Percentiles rank a stretch among this genome's conserved stretches.
Conservation (phyloP, 37 sponge, comb jelly and placozoan species). For the Hormiphora californensis region DNA sequence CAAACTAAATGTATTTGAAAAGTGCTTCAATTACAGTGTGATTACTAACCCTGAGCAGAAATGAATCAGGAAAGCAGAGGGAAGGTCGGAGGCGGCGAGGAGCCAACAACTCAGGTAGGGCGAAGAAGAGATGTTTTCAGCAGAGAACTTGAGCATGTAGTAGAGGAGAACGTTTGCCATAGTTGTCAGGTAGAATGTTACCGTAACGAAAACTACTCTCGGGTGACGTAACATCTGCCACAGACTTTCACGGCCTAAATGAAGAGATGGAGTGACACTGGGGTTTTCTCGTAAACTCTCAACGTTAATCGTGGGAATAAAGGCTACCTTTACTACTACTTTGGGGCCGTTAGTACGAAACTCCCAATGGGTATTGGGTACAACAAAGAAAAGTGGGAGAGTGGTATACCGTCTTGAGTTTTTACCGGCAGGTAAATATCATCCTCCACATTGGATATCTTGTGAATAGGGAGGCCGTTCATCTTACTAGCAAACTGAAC, state of each 20-base stretch:
- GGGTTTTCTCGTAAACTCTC: too few relatives aligned
- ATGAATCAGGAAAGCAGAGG: background rate
- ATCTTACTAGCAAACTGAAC: constrained; percentile 8
- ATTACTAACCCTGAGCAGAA: constrained; percentile 4
- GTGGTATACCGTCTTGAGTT: too few relatives aligned
- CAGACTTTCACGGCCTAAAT: background rate
- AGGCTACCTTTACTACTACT: too few relatives aligned
- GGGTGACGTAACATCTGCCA: background rate
- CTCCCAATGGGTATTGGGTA: too few relatives aligned
- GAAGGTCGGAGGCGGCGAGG: background rate
- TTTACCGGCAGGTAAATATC: background rate
- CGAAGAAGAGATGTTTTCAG: background rate
- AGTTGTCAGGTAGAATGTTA: constrained; percentile 12
- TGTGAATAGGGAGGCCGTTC: background rate
- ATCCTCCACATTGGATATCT: background rate
- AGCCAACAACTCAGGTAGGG: constrained; percentile 34
- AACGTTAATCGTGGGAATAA: too few relatives aligned
- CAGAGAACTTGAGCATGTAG: constrained; percentile 43
- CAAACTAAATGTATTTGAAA: too few relatives aligned
- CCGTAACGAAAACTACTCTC: background rate
- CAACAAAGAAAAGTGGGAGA: too few relatives aligned
- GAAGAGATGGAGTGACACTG: too few relatives aligned
- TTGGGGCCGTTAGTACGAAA: too few relatives aligned
- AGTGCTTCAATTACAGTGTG: too few relatives aligned
- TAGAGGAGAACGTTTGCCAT: constrained; percentile 10